Evolutionary conservation across 1,140 invertebrate genomes (phyloP), one percentile per base, ranked within the genome.

Genomic region (Drosophila auraria): DNA sequence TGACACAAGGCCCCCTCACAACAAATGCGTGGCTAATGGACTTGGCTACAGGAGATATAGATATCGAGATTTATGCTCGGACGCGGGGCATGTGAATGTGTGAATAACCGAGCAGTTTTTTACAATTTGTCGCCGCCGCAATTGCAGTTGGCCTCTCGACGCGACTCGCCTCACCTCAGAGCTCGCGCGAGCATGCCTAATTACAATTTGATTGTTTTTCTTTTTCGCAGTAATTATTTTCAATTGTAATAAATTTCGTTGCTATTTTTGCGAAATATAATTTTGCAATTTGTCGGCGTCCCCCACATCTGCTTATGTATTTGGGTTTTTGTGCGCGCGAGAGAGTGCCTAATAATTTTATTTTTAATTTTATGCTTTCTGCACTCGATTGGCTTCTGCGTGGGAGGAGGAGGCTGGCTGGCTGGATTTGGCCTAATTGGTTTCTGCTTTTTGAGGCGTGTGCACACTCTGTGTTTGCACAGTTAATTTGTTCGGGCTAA

Each of bases 131-230:
- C 76, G 59, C 47, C 51, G 50, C 38, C 38, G 50, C 38, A 56
- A 44, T 60, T 49, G 70, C 61, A 56, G 68, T 64, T 50, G 27
- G 71, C 56, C 33, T 54, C 38, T 27, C 49, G 17, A 30, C 15
- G n/a, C 36, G 8, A 63, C 61, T 54, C 61, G 27, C 47, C 60
- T 50, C 61, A 44, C 36, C 36, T 40, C 36, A 2, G 54, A 57
- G 54, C 17, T 47, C 11, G 54, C 20, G 23, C 47, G 33, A 49
- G 62, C n/a, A 40, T 40, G 40, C 69, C 80, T 89, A 87, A 87
- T 87, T 87, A 89, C 84, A 74, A 74, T 83, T 83, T 89, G 84
- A 87, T 87, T 87, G 80, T 87, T 83, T 87, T 89, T 87, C 80
- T 75, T 82, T 86, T 66, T 83, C 74, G 56, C 56, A 83, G 83